A percentile compares a stretch with the other conserved stretches of the same genome.
Evolutionary conservation across 2,113 vertebrate genomes (phyloP).

Genomic region (Hemiprocne comata): DNA sequence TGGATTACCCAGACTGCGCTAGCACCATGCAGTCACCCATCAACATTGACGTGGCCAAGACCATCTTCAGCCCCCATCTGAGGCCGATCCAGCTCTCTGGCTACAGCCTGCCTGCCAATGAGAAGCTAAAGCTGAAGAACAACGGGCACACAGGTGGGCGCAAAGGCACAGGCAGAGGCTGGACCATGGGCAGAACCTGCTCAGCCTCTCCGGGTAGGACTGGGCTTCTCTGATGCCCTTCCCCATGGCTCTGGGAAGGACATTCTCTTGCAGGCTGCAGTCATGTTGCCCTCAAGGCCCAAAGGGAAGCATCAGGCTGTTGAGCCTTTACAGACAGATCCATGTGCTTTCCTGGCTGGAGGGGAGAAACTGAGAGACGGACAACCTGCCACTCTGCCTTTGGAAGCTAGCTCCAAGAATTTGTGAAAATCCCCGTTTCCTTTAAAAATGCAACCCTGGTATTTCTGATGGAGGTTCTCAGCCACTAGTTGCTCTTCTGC

Average conservation of each 20-base stretch:
- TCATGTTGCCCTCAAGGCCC: not conserved
- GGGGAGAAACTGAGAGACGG: not conserved
- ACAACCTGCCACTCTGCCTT: not conserved
- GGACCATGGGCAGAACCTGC: not conserved
- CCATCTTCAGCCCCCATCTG: constrained; percentile 55
- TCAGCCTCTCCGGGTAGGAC: not conserved
- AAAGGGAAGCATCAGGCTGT: not conserved
- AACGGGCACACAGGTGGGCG: constrained; percentile 78
- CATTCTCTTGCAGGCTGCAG: not conserved
- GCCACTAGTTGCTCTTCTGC: not conserved
- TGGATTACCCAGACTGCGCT: not conserved
- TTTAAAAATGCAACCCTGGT: not conserved
- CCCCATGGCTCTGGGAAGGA: not conserved
- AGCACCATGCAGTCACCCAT: constrained; percentile 76
- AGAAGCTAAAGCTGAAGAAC: constrained; percentile 67
- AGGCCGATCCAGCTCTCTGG: constrained; percentile 58
- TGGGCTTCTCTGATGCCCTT: not conserved
- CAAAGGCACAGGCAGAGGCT: not conserved
- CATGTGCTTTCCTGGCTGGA: not conserved
- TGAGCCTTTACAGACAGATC: not conserved
- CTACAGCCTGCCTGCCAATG: constrained; percentile 40
- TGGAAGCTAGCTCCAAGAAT: not conserved
- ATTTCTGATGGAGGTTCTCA: not conserved
- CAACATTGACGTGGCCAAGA: constrained; percentile 43
- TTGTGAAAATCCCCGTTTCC: not conserved